Percentiles rank a stretch among this genome's conserved stretches.
These are phyloP conservation scores for Trididemnum clinides DNA, from an alignment of 23 tunicate species.

Conservation along the genomic window DNA sequence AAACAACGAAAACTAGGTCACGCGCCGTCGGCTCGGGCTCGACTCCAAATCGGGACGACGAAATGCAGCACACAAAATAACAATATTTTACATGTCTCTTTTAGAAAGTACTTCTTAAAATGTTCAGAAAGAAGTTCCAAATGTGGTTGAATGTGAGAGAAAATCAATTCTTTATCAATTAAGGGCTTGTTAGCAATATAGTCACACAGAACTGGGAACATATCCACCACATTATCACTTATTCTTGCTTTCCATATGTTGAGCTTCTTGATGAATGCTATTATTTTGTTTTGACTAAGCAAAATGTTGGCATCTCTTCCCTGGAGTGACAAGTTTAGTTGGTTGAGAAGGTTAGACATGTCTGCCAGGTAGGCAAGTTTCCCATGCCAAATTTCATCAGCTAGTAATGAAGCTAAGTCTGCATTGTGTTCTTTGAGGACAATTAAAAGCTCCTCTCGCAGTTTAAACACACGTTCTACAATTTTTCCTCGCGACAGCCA, in stretches of 20 bases:
- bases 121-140: not conserved
- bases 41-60: too few species aligned
- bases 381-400: not conserved
- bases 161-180: not conserved
- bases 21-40: too few species aligned
- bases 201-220: not conserved
- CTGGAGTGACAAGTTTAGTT: slow-evolving; percentile 7
- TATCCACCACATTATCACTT: not conserved
- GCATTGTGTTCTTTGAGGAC: too few species aligned
- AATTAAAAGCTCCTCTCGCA: not conserved
- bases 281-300: not conserved
- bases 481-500: slow-evolving; percentile 9
- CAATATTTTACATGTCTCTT: too few species aligned
- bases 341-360: slow-evolving; percentile 14
- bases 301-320: not conserved
- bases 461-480: not conserved
- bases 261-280: not conserved
- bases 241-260: not conserved
- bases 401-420: slow-evolving; percentile 9
- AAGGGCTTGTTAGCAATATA: not conserved
- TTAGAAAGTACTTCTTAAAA: not conserved
- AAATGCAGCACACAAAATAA: too few species aligned
- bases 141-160: not conserved
- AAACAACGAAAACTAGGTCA: too few species aligned
- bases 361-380: slow-evolving; percentile 3